Evolutionary conservation across 2,797 vertebrate species (phyloP), one percentile per base, ranked within the genome.

Genomic region (Anniella stebbinsi): DNA sequence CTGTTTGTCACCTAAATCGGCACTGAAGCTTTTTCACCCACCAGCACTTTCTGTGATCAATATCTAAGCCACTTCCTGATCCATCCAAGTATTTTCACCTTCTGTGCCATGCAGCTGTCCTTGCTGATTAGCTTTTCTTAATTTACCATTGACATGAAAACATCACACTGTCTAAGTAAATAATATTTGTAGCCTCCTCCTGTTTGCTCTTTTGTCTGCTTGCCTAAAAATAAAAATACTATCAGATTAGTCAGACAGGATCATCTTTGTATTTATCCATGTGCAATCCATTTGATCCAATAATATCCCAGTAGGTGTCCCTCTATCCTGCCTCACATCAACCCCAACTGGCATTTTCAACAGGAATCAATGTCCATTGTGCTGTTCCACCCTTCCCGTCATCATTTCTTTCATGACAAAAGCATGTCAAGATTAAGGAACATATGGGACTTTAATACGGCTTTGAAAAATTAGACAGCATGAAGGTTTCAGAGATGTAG

Each of bases 381-480:
- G 69, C 92, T 18, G 1, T 72, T 80, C 89, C 81, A 66, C 88
- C 92, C 89, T 92, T 92, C 93, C 93, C 93, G 84, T 92, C 91
- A 75, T 76, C 88, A 80, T 88, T 78, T 90, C 90, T 94, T 93
- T 91, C 89, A 92, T 0, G 23, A 90, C 60, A 95, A 93, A 94
- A 93, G 72, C 72, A 89, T 87, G 73, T 95, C 93, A 92, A 90
- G 90, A 91, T 88, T 94, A 80, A 89, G 77, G 21, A 1, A 91
- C 88, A 91, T 89, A 9, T 75, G 54, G 81, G 87, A 92, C 81
- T 69, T 87, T 70, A 95, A 95, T 93, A 91, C 30, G 10, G 95
- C 83, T 87, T 94, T 95, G 95, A 93, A 94, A 93, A 96, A 93
- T 93, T 94, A 92, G 93, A 91, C 93, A 96, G 95, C 66, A 0